These are phyloP conservation scores for Corythaeola cristata DNA, from an alignment of 2,113 vertebrate genomes.

Conservation along the genomic window DNA sequence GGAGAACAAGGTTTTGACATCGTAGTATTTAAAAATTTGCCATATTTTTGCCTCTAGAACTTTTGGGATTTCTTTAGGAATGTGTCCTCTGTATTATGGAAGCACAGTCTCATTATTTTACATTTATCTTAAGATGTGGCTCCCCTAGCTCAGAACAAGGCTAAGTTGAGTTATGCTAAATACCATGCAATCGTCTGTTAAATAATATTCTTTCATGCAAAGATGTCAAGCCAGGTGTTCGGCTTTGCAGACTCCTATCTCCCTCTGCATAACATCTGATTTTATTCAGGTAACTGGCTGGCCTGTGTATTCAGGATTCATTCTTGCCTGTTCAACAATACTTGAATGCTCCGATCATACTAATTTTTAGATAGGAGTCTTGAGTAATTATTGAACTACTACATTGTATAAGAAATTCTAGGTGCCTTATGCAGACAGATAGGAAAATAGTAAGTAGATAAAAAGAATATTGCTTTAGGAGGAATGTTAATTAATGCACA, in stretches of 20 bases:
- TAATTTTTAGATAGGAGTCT: neutral
- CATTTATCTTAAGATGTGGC: neutral
- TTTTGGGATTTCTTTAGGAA: neutral
- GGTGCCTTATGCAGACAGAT: constrained; percentile 45
- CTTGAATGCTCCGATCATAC: neutral
- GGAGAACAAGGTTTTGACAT: neutral
- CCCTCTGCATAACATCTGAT: neutral
- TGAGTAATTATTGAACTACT: constrained; percentile 44
- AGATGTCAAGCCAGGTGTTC: neutral
- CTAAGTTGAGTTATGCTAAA: neutral
- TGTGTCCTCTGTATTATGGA: neutral
- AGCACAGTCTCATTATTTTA: neutral
- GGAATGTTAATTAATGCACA: constrained; percentile 57
- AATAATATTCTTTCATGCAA: neutral
- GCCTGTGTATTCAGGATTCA: neutral
- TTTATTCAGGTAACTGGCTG: neutral
- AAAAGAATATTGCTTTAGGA: constrained; percentile 48
- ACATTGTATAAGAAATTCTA: neutral
- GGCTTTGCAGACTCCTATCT: neutral
- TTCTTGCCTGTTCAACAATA: neutral
- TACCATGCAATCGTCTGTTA: neutral
- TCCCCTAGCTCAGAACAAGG: neutral
- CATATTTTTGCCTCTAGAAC: neutral
- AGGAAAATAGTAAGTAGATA: constrained; percentile 22
- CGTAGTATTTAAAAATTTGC: neutral